phyloP scores from a whole-genome alignment of 2,797 vertebrate species.

The Smutsia gigantea region DNA sequence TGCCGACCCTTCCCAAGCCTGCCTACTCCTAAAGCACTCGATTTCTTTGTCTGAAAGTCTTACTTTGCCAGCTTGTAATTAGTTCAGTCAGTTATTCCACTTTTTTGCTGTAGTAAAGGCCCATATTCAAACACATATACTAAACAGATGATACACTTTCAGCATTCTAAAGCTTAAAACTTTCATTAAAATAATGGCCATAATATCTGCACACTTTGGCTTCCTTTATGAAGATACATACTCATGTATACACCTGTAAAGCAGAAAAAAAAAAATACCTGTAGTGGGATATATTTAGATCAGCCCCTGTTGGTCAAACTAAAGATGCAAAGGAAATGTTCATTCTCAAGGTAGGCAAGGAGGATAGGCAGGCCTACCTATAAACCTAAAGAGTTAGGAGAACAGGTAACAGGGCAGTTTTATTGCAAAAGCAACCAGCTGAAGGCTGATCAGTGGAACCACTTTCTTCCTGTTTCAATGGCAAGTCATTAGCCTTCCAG shows the following conservation, averaged over 20 bases:
- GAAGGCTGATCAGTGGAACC: conserved; percentile 25
- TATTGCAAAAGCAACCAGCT: conserved; percentile 28
- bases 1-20: neutral
- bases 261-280: conserved; percentile 38
- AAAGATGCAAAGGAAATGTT: neutral
- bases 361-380: conserved; percentile 30
- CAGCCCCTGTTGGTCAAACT: neutral
- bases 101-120: conserved; percentile 7
- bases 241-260: neutral
- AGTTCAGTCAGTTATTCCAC: neutral
- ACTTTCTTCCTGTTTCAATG: conserved; percentile 65
- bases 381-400: conserved; percentile 54
- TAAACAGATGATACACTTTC: neutral
- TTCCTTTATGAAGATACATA: neutral
- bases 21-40: conserved; percentile 17
- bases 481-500: conserved; percentile 68
- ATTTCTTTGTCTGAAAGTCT: neutral
- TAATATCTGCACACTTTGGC: neutral
- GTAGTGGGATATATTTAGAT: neutral
- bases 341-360: conserved; percentile 2
- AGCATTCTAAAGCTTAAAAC: neutral
- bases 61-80: neutral
- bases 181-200: neutral
- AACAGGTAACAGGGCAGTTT: neutral
- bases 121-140: neutral